Evolutionary conservation across 2,888 invertebrate genomes (phyloP), one percentile per base, ranked within the genome.

Genomic region (Ferdinandea cuprea): DNA sequence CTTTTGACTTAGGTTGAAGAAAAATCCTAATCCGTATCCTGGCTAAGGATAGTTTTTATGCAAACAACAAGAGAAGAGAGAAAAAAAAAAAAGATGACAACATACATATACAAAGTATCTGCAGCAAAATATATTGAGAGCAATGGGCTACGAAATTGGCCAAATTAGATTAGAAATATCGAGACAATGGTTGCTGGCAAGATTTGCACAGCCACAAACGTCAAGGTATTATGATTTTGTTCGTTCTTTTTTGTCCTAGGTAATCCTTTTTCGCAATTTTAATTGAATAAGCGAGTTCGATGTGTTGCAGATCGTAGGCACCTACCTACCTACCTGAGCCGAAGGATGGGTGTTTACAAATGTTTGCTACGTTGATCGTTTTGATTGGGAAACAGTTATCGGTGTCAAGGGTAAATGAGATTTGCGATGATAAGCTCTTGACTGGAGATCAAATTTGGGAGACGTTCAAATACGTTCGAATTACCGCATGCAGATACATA

Each of bases 1-100:
- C 72, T 72, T 83, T 83, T 83, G 81, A 83, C 81, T 83, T 83
- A 83, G 81, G 65, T 52, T 63, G 63, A 52, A 8, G 19, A 73
- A 28, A 69, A 66, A 56, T 73, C 83, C 72, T 83, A 78, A 83
- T 83, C 80, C 80, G 13, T 8, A 63, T 48, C 61, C 40, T 30
- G 28, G 35, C 30, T 48, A 48, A 46, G 58, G 40, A 52, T 58
- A 37, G 35, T 44, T 59, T 44, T 54, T 54, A 56, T 72, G 66
- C 78, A 72, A 78, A 72, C 61, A 78, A 28, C 9, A 15, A 25
- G 4, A 5, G 19, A 6, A 5, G 19, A 25, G 21, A 25, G 25
- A 21, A 6, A 8, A 40, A 15, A 6, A 15, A 44, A 42, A 52
- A 25, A 54, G n/a, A 32, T 40, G 7, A 28, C 19, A 46, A 2